Evolutionary conservation across 2,888 invertebrate species (phyloP).

Genomic region (Eupithecia pulchellata): DNA sequence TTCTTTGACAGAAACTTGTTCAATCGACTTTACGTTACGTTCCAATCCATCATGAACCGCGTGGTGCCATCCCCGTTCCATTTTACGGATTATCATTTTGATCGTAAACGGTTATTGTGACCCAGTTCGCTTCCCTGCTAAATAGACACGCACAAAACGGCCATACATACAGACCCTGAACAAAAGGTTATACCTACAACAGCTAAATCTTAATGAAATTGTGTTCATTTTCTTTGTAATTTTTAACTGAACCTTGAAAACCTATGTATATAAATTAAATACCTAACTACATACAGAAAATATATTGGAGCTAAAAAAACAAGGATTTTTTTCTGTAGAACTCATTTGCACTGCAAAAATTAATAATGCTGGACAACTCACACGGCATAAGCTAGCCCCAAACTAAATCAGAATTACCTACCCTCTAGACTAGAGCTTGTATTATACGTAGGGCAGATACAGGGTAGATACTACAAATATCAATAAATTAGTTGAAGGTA

Average conservation of each 20-base stretch:
- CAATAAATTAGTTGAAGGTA: too few species aligned
- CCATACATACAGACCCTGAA: constrained; percentile 34
- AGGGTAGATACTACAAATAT: too few species aligned
- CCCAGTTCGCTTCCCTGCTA: constrained; percentile 67
- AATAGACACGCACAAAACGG: constrained; percentile 64
- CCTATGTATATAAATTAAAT: too few species aligned
- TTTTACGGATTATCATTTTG: constrained; percentile 72
- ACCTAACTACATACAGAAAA: neutral
- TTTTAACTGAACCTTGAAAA: neutral
- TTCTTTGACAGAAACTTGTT: constrained; percentile 17
- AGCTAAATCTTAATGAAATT: neutral
- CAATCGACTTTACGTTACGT: constrained; percentile 37
- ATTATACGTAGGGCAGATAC: too few species aligned
- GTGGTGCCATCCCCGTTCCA: constrained; percentile 61
- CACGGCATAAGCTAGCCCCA: neutral
- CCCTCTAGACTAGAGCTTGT: too few species aligned
- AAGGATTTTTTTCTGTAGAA: neutral
- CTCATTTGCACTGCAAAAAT: neutral
- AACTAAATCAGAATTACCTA: neutral
- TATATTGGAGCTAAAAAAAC: neutral
- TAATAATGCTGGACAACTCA: neutral
- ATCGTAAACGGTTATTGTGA: constrained; percentile 75
- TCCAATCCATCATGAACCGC: constrained; percentile 46
- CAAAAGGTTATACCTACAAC: neutral
- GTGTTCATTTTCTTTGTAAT: neutral